A percentile compares a stretch with the other conserved stretches of the same genome.
Evolutionary conservation across 2,113 vertebrate species (phyloP).

Genomic region (Heterochromis multidens): DNA sequence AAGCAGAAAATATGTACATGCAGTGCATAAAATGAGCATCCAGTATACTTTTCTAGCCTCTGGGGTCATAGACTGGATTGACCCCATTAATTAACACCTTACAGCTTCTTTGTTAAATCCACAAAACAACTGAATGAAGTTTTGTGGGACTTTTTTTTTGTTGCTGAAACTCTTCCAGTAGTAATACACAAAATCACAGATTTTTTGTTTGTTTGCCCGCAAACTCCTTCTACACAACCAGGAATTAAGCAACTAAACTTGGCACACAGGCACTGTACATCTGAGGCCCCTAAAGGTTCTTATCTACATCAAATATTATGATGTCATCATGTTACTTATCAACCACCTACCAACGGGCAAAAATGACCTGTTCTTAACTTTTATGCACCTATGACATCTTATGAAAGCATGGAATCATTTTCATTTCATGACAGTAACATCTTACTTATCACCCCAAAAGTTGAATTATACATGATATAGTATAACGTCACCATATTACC

Average conservation of each 20-base stretch:
- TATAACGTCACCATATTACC: neutral
- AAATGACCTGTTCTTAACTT: neutral
- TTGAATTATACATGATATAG: neutral
- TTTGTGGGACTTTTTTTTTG: neutral
- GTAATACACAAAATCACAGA: accelerated
- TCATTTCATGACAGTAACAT: neutral
- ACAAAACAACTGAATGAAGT: neutral
- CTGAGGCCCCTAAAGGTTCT: neutral
- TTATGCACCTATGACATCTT: neutral
- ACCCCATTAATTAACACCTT: neutral
- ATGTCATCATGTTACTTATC: neutral
- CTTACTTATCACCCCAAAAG: neutral
- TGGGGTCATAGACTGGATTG: neutral
- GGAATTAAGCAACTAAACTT: neutral
- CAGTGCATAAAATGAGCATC: neutral
- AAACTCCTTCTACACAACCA: too few relatives aligned
- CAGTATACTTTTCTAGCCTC: neutral
- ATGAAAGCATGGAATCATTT: neutral
- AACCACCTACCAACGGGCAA: neutral
- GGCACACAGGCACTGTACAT: neutral
- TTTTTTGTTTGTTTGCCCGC: too few relatives aligned
- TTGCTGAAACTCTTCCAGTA: neutral
- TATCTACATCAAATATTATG: neutral
- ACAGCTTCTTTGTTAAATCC: neutral
- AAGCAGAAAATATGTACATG: neutral